Base-by-base conservation (phyloP, 2,113 vertebrate genomes). In the Brachyhypopomus gauderio region DNA sequence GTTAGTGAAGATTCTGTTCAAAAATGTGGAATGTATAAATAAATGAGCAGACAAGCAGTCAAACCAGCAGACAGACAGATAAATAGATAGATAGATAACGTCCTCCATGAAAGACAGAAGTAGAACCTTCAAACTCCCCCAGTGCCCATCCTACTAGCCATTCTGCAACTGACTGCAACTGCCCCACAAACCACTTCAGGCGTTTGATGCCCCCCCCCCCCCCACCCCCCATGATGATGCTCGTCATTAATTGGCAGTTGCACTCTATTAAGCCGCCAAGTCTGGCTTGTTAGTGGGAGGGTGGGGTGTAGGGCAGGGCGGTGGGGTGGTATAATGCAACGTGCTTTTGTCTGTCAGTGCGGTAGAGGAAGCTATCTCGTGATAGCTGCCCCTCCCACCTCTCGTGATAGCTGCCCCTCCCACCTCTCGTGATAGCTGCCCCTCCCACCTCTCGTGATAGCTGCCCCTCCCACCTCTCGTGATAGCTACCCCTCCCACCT, bases 161-260 rank as follows among this genome's bases (percentile, higher is more conserved):
- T 11, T 1, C 45, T 3, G 2, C 45, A 52, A 14, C 2, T 12
- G 9, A 11, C 41, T 9, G 41, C 41, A 52, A 52, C 45, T 30
- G 30, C 30, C 48, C 89, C 92, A 92, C 89, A 91, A 91, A 91
- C 88, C 84, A 90, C 90, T 84, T 34, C 38, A 25, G 6, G 85
- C 76, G 85, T 90, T 84, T 55, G 62, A 63, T 85, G 85, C 69
- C 75, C 38, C 84, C 80, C 45, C 45, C 6, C 1, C 12, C 11
- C 0, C 2, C 82, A 30, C 30, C 30, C 30, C 30, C 30, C 1
- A 30, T 3, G 30, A 30, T 84, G 85, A 75, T 86, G 89, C 88
- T 71, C 64, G 38, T 84, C 88, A 89, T 89, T 91, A 92, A 86
- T 88, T 89, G 77, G 77, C 87, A 88, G 75, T 89, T 92, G 90